Evolutionary conservation across 2,113 vertebrate genomes (phyloP).

Genomic region (Gallinago paraguaiae): DNA sequence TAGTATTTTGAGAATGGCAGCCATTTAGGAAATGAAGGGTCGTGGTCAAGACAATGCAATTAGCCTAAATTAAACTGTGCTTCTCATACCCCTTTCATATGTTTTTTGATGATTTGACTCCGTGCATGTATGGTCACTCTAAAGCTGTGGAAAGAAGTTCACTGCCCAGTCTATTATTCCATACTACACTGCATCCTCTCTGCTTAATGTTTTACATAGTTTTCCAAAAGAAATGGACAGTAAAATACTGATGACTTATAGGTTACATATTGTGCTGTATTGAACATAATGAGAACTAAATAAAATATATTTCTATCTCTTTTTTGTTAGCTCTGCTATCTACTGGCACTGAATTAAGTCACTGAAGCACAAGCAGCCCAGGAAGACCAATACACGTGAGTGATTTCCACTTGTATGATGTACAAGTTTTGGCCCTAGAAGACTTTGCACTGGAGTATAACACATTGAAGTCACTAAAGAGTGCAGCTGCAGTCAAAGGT

Average conservation of each 20-base stretch:
- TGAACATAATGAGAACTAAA: background rate
- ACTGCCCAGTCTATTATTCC: background rate
- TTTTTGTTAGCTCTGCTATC: background rate
- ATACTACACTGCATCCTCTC: background rate
- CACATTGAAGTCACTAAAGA: background rate
- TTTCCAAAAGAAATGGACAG: background rate
- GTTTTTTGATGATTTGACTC: background rate
- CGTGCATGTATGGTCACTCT: rapidly evolving
- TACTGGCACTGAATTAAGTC: background rate
- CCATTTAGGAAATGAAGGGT: background rate
- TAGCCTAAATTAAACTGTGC: background rate
- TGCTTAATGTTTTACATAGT: background rate
- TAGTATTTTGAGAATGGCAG: background rate
- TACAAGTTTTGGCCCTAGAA: background rate
- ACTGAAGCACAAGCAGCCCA: background rate
- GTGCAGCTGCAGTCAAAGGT: background rate
- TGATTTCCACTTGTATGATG: rapidly evolving
- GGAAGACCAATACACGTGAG: rapidly evolving
- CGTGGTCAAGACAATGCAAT: background rate
- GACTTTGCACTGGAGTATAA: background rate
- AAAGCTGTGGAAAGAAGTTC: background rate
- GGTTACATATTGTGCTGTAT: background rate
- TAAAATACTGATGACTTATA: background rate
- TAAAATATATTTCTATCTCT: rapidly evolving
- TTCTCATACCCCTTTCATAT: background rate